Evolutionary conservation across 1,140 invertebrate genomes (phyloP).

Genomic region (Lucilia sericata): DNA sequence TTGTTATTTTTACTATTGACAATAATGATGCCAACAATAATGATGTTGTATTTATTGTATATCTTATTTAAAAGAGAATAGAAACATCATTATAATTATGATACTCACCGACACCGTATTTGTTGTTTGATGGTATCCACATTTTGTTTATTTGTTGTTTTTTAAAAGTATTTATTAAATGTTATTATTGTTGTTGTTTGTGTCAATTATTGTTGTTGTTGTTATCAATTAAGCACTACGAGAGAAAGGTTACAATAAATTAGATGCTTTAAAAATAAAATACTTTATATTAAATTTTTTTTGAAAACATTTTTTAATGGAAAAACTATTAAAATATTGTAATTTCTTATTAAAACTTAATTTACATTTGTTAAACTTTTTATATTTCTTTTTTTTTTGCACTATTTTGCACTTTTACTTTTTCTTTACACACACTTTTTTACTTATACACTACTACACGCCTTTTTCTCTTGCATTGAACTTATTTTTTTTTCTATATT

Average conservation of each 20-base stretch:
- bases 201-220: slow-evolving; percentile 2
- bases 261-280: neutral
- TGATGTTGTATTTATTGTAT: neutral
- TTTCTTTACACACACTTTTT: neutral
- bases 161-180: neutral
- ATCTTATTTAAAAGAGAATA: neutral
- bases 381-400: neutral
- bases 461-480: slow-evolving; percentile 15
- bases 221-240: neutral
- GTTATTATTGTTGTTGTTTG: neutral
- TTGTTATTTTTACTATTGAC: neutral
- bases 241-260: neutral
- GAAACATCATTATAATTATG: neutral
- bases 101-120: slow-evolving; percentile 66
- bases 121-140: slow-evolving; percentile 67
- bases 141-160: slow-evolving; percentile 51
- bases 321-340: neutral
- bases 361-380: neutral
- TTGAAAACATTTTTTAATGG: neutral
- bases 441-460: slow-evolving; percentile 38
- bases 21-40: slow-evolving; percentile 14
- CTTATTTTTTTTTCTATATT: neutral
- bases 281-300: too few species aligned
- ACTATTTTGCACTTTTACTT: slow-evolving; percentile 26
- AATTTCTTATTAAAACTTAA: slow-evolving; percentile 4